Percentiles rank a stretch among this genome's conserved stretches.
phyloP scores from a whole-genome alignment of 1,140 invertebrate species.

The Paramacrobiotus metropolitanus region DNA sequence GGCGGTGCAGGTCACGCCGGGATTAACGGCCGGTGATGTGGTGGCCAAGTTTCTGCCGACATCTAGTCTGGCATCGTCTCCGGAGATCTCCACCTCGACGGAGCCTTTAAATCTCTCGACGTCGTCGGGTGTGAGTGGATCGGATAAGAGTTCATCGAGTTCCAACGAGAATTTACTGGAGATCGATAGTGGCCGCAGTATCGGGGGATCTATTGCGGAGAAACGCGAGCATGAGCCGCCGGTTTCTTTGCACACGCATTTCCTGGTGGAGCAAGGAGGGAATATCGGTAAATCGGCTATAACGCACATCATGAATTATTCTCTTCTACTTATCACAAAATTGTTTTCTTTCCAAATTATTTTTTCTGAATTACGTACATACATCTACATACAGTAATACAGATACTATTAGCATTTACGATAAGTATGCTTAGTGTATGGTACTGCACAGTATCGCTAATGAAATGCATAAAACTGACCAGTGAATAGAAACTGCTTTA shows the following conservation, averaged over 20 bases:
- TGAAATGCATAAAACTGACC: too few relatives aligned
- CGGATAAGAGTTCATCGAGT: neutral
- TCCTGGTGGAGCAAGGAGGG: neutral
- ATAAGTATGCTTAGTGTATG: too few relatives aligned
- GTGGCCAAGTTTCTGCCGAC: neutral
- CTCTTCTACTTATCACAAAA: too few relatives aligned
- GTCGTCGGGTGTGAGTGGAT: neutral
- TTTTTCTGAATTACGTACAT: too few relatives aligned
- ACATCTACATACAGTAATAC: too few relatives aligned
- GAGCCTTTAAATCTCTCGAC: neutral
- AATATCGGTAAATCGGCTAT: constrained; percentile 6
- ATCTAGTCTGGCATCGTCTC: neutral
- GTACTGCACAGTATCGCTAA: too few relatives aligned
- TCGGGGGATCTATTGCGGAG: neutral
- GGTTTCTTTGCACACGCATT: neutral
- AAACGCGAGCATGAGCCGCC: neutral
- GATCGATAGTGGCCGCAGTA: neutral
- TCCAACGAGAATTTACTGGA: neutral
- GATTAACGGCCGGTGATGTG: constrained; percentile 1
- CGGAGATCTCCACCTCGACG: neutral
- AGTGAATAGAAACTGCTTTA: too few relatives aligned
- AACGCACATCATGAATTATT: too few relatives aligned
- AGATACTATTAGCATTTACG: too few relatives aligned
- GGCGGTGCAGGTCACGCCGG: neutral
- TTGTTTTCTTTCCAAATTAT: too few relatives aligned